Evolutionary conservation across 2,888 invertebrate species (phyloP), one percentile per base, ranked within the genome.

Genomic region (Gymnocheta viridis): DNA sequence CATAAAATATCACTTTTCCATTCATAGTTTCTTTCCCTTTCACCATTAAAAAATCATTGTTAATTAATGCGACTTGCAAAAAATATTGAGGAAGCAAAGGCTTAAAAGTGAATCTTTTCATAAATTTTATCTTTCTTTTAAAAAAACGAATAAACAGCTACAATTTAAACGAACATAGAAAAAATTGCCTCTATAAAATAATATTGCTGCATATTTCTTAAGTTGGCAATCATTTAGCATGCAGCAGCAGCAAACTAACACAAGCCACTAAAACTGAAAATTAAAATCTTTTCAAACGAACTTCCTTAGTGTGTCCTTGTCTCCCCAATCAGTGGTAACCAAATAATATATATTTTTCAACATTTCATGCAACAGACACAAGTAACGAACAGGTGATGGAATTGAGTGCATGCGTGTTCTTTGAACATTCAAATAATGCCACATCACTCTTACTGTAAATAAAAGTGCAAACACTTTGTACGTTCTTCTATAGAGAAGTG

Each of bases 321-420:
- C 35, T 24, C 17, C n/a, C 14, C 38, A 60, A 38, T 17, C 38
- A 35, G n/a, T 38, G 51, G n/a, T 9, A 19, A n/a, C 54, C 22
- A 56, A 54, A 56, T 44, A 35, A 78, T 58, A 58, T 67, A 72
- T 27, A 27, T 70, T 27, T n/a, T 79, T 70, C 29, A 66, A 44
- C 44, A 54, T 54, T 24, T 73, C 58, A 47, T 47, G 58, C 51
- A 51, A 24, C 51, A 22, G 67, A 35, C 49, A 22, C 35, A 35
- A 60, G 49, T 38, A 67, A 66, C 73, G 73, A 67, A 66, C 81
- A 81, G 73, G 81, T 81, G 81, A 80, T 74, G 58, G 73, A 67
- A 69, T 74, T 69, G 56, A 72, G 41, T 76, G 69, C 64, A 70
- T 70, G 81, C 76, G 81, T 82, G 81, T 82, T 82, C 62, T 76